Evolutionary conservation across 2,888 invertebrate species (phyloP), one percentile per base, ranked within the genome.

Genomic region (Falcaria lacertinaria): DNA sequence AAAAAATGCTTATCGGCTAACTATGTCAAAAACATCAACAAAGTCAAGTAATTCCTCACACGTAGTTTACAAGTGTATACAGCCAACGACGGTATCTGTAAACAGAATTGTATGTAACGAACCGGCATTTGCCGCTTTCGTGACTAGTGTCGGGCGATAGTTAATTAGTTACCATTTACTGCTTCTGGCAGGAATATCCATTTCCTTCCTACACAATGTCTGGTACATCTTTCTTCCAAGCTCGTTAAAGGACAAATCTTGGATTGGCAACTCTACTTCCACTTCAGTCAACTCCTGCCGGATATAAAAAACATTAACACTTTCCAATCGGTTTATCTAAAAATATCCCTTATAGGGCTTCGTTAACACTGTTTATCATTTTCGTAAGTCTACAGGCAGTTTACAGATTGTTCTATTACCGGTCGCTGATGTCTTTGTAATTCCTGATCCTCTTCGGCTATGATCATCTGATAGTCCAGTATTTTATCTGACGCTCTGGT

Each of bases 401-500:
- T n/a, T n/a, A n/a, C n/a, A n/a, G n/a, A n/a, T n/a, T n/a, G n/a
- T n/a, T n/a, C n/a, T n/a, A n/a, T 64, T 71, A 80, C 84, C 75
- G 79, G 89, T 44, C 84, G 66, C 11, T 58, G 58, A 38, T 65
- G 63, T 43, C 64, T 76, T 34, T 54, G 64, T 0, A 63, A 42
- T 8, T 55, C 57, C 11, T 11, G 7, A 1, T 82, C 75, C 34
- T 75, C 71, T 41, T 84, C 82, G 34, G 91, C 89, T 28, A 98
- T 91, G 58, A 94, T 93, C 65, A 95, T 95, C 73, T 96, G 94
- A 75, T 97, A 99, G 81, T 97, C 98, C 0, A 93, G 93, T 57
- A 96, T 93, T 83, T 99, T 99, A 38, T 97, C 97, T 36, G 91
- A 86, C 0, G 98, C 99, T 28, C 99, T 91, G 36, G 93, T 91